Evolutionary conservation across 2,113 vertebrate genomes (phyloP).

Genomic region (Zosterops japonicus): DNA sequence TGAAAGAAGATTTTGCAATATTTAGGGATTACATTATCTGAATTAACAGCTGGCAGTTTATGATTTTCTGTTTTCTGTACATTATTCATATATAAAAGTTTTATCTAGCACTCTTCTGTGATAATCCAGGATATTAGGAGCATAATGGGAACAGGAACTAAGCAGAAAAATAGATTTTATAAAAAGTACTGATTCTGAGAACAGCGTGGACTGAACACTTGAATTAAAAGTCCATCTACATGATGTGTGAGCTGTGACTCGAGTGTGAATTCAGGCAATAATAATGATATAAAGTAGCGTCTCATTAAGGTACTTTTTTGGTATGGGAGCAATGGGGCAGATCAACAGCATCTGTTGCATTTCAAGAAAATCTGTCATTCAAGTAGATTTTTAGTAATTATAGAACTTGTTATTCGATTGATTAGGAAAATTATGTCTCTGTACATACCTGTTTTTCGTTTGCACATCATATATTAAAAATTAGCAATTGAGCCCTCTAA

Average conservation of each 20-base stretch:
- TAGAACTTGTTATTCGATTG: background rate
- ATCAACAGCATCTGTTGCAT: background rate
- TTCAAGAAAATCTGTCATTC: background rate
- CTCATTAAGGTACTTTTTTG: background rate
- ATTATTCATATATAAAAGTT: background rate
- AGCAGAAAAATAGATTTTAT: background rate
- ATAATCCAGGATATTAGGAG: background rate
- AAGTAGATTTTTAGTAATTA: background rate
- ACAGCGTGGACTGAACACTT: background rate
- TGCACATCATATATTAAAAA: background rate
- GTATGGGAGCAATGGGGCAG: background rate
- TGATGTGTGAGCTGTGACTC: background rate
- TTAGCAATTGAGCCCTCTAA: background rate
- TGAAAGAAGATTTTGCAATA: background rate
- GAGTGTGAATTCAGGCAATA: background rate
- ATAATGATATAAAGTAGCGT: background rate
- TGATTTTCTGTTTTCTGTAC: background rate
- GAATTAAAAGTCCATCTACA: background rate
- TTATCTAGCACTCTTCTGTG: background rate
- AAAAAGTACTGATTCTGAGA: background rate
- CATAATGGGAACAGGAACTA: background rate
- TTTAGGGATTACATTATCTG: background rate
- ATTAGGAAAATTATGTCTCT: background rate
- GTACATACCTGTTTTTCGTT: background rate
- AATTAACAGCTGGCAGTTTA: background rate